Evolutionary conservation across 2,113 vertebrate species (phyloP).

Genomic region (Trematocara unimaculatum): DNA sequence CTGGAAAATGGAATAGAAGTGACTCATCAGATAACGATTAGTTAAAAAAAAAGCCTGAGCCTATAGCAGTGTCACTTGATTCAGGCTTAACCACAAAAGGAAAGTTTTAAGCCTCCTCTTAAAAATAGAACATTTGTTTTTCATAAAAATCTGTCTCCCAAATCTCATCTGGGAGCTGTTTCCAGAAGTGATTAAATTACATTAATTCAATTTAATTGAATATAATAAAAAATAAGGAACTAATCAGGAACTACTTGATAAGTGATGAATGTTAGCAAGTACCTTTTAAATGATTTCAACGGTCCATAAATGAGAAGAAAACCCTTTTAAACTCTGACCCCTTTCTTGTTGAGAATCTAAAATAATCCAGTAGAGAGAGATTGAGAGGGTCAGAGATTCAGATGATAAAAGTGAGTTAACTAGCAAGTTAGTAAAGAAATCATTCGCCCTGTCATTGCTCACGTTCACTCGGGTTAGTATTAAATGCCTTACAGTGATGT

Average conservation of each 20-base stretch:
- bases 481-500: neutral
- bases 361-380: neutral
- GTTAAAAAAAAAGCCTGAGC: neutral
- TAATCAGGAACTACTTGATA: neutral
- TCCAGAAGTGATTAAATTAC: neutral
- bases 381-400: neutral
- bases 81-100: neutral
- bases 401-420: neutral
- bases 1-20: neutral
- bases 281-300: neutral
- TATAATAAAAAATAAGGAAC: neutral
- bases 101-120: neutral
- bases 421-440: neutral
- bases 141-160: neutral
- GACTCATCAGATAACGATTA: neutral
- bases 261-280: neutral
- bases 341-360: constrained; percentile 31
- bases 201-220: neutral
- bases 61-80: neutral
- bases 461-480: neutral
- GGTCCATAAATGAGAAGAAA: constrained; percentile 37
- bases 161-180: neutral
- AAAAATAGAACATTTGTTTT: neutral
- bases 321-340: constrained; percentile 57
- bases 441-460: neutral